Conservation (phyloP, 92 coral and sea anemone species). For the Montipora capitata region DNA sequence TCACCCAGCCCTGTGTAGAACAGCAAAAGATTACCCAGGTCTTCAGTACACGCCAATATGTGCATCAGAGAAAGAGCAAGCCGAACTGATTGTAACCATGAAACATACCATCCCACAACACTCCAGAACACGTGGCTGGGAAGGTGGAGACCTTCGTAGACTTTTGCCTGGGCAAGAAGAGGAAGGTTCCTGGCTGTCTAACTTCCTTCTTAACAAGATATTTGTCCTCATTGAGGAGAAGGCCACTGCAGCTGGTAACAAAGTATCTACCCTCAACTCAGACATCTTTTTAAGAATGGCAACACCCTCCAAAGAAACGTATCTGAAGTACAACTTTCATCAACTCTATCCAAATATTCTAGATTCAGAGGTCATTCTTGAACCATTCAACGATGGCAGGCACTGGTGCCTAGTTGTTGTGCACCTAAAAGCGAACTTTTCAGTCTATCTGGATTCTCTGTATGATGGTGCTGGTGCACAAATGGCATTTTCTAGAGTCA, state of each 20-base stretch:
- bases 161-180: slow-evolving; percentile 63
- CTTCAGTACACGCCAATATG: slow-evolving; percentile 34
- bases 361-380: slow-evolving; percentile 67
- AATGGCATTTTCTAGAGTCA: slow-evolving; percentile 49
- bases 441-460: slow-evolving; percentile 63
- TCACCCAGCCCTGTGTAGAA: slow-evolving; percentile 52
- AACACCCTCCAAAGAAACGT: slow-evolving; percentile 54
- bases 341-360: slow-evolving; percentile 41
- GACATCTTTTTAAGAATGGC: slow-evolving; percentile 58
- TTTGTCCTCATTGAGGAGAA: slow-evolving; percentile 56
- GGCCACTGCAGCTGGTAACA: slow-evolving; percentile 44
- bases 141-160: slow-evolving; percentile 48
- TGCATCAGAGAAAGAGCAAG: no score
- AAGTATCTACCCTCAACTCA: slow-evolving; percentile 66
- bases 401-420: slow-evolving; percentile 65
- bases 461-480: slow-evolving; percentile 57
- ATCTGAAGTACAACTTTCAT: slow-evolving; percentile 49
- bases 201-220: slow-evolving; percentile 66
- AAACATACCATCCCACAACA: slow-evolving; percentile 51
- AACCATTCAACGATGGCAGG: slow-evolving; percentile 61
- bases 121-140: slow-evolving; percentile 68
- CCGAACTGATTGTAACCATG: slow-evolving; percentile 45
- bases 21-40: slow-evolving; percentile 40
- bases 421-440: slow-evolving; percentile 34
- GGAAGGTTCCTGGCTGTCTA: slow-evolving; percentile 65